These are phyloP conservation scores for Sebastes oblongus DNA, from an alignment of 2,797 vertebrate genomes.

Conservation along the genomic window DNA sequence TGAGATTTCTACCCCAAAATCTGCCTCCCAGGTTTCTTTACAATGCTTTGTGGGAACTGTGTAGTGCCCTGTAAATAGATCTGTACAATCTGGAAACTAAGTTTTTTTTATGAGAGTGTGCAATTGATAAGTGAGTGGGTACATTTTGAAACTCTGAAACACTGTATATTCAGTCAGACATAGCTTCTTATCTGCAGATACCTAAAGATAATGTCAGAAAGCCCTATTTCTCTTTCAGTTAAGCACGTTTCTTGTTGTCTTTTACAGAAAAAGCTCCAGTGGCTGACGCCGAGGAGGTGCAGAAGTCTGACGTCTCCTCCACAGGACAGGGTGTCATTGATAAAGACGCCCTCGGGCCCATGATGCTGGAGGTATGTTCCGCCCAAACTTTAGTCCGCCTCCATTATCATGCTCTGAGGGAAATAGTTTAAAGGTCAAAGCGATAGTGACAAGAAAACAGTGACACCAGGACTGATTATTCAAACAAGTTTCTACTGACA, in stretches of 20 bases:
- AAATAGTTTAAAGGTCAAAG: background rate
- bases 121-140: too few species aligned
- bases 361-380: constrained; percentile 93
- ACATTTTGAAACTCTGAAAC: too few species aligned
- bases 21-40: too few species aligned
- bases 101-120: too few species aligned
- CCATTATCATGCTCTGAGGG: background rate
- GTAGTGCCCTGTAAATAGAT: too few species aligned
- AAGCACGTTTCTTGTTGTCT: background rate
- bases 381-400: background rate
- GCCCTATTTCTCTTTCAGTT: background rate
- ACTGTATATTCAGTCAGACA: too few species aligned
- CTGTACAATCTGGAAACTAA: too few species aligned
- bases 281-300: constrained; percentile 92
- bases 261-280: constrained; percentile 90
- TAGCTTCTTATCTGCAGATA: too few species aligned
- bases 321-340: constrained; percentile 97
- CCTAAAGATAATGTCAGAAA: too few species aligned
- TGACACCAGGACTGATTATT: background rate
- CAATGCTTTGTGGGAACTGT: too few species aligned
- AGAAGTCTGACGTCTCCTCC: constrained; percentile 94
- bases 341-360: constrained; percentile 96
- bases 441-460: background rate
- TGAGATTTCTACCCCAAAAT: too few species aligned
- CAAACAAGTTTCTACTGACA: background rate